Conservation (phyloP, 2,888 invertebrate genomes). For the Meandrusa payeni region DNA sequence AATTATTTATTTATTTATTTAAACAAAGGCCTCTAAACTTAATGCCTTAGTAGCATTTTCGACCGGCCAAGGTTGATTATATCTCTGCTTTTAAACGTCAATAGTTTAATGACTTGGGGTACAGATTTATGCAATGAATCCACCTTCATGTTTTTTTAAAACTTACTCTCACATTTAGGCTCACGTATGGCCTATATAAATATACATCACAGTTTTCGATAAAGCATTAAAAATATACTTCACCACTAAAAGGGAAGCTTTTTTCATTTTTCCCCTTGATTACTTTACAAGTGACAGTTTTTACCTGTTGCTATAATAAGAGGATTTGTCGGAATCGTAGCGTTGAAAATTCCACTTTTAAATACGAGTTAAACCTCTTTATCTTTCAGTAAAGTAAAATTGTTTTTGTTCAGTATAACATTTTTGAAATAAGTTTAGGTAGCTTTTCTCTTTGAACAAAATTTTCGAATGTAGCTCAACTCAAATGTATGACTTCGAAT, state of each 20-base stretch:
- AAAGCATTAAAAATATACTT: background rate
- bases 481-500: too few species aligned
- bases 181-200: background rate
- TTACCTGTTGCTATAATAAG: constrained; percentile 19
- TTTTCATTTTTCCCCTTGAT: constrained; percentile 2
- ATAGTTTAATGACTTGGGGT: too few species aligned
- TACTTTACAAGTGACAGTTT: constrained; percentile 2
- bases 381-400: background rate
- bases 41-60: too few species aligned
- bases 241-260: too few species aligned
- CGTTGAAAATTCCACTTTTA: constrained; percentile 1
- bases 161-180: too few species aligned
- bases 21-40: too few species aligned
- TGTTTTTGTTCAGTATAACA: background rate
- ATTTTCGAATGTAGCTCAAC: too few species aligned
- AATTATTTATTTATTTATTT: too few species aligned
- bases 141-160: too few species aligned
- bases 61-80: too few species aligned
- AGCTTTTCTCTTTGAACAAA: constrained; percentile 17
- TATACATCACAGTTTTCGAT: background rate
- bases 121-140: too few species aligned
- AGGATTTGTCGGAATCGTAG: constrained; percentile 20
- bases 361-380: constrained; percentile 5
- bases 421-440: background rate
- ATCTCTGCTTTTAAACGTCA: too few species aligned